Conservation (phyloP, 1,140 invertebrate genomes). For the Holotrichia oblita region DNA sequence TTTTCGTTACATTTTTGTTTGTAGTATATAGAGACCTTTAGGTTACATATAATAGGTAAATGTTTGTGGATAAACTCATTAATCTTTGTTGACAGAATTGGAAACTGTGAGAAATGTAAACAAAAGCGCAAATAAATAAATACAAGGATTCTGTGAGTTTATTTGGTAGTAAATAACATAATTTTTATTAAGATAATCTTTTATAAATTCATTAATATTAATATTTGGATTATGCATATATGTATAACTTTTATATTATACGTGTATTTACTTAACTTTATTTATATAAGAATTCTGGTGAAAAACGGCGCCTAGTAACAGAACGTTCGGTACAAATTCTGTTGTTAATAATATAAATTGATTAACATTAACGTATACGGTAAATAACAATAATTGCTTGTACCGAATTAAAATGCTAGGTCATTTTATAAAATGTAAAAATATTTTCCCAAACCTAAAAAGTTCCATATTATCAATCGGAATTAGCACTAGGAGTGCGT, state of each 20-base stretch:
- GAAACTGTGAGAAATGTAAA: constrained; percentile 30
- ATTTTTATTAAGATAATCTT: constrained; percentile 1
- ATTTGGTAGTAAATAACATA: background rate
- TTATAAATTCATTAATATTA: background rate
- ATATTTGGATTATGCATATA: background rate
- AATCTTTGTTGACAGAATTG: constrained; percentile 28
- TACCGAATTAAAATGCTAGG: background rate
- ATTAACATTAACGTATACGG: too few species aligned
- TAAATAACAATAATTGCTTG: too few species aligned
- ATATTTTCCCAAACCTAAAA: background rate
- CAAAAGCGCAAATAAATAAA: constrained; percentile 10
- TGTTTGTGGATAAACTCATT: constrained; percentile 33
- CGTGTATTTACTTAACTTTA: background rate
- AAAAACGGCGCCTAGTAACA: background rate
- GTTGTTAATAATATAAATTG: too few species aligned
- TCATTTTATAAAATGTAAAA: background rate
- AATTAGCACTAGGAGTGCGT: background rate
- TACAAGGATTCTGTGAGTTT: background rate
- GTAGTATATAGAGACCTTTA: background rate
- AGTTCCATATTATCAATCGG: background rate
- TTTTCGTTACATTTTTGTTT: background rate
- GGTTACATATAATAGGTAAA: background rate
- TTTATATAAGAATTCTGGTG: background rate
- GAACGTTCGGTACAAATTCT: too few species aligned
- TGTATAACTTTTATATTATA: background rate